Percentiles rank a stretch among this genome's conserved stretches.
Evolutionary conservation across 1,140 invertebrate genomes (phyloP).

Genomic region (Episyrphus balteatus): DNA sequence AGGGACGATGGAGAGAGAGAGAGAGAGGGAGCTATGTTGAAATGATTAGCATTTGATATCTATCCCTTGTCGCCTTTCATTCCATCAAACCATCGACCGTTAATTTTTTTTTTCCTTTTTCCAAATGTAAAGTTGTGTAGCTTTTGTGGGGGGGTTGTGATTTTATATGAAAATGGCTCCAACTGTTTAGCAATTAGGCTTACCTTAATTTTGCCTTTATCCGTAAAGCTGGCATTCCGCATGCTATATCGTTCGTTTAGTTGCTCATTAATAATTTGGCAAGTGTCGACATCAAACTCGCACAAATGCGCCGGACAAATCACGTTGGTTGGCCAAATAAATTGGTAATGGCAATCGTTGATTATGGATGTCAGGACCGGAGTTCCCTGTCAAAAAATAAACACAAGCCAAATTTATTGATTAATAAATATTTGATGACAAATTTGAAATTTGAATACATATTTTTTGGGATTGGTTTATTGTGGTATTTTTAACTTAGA

Average conservation of each 20-base stretch:
- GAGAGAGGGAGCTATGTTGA: too few relatives aligned
- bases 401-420: background rate
- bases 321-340: slow-evolving; percentile 40
- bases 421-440: too few relatives aligned
- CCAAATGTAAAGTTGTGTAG: too few relatives aligned
- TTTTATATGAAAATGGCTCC: too few relatives aligned
- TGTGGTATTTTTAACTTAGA: too few relatives aligned
- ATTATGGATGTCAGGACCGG: slow-evolving; percentile 35
- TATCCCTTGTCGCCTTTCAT: too few relatives aligned
- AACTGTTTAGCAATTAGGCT: slow-evolving; percentile 1
- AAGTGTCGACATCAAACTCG: slow-evolving; percentile 18
- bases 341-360: slow-evolving; percentile 37
- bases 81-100: too few relatives aligned
- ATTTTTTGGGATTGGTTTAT: background rate
- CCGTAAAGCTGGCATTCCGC: slow-evolving; percentile 20
- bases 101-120: too few relatives aligned
- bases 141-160: too few relatives aligned
- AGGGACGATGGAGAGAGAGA: too few relatives aligned
- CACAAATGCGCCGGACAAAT: slow-evolving; percentile 36
- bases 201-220: slow-evolving; percentile 28
- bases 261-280: slow-evolving; percentile 29
- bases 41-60: too few relatives aligned
- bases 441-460: background rate
- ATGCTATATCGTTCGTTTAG: slow-evolving; percentile 17
- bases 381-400: slow-evolving; percentile 26